phyloP scores from a whole-genome alignment of 2,113 vertebrate species.

The Bombycilla garrulus region DNA sequence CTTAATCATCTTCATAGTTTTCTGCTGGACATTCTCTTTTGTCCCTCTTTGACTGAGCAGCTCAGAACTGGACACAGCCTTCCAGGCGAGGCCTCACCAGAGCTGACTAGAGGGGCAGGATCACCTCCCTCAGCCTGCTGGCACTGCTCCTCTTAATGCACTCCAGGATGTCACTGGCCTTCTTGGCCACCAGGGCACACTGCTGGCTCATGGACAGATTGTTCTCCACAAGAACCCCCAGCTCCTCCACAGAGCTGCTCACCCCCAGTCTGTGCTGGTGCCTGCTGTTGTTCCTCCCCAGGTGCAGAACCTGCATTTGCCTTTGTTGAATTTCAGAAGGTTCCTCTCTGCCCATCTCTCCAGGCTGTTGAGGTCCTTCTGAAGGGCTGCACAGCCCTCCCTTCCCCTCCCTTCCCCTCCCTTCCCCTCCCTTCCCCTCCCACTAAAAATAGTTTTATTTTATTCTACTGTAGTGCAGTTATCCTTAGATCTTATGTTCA shows the following conservation, averaged over 20 bases:
- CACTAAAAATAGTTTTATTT: not conserved
- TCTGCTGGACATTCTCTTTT: not conserved
- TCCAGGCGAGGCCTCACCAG: not conserved
- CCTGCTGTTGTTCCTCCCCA: not conserved
- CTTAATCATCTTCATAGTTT: not conserved
- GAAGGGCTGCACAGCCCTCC: not conserved
- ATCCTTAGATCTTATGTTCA: not conserved
- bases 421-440: too few species aligned
- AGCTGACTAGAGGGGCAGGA: not conserved
- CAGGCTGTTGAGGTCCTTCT: not conserved
- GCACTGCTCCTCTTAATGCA: rapidly evolving
- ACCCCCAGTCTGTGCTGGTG: not conserved
- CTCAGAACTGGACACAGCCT: not conserved
- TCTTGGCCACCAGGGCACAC: not conserved
- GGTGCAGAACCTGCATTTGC: not conserved
- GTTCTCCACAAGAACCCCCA: not conserved
- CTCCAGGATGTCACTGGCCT: not conserved
- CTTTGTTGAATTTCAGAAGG: not conserved
- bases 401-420: too few species aligned
- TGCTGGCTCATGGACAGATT: not conserved
- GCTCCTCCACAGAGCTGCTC: not conserved
- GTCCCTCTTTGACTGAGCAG: not conserved
- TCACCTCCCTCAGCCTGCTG: not conserved
- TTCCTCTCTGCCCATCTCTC: not conserved
- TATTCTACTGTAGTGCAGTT: not conserved